Evolutionary conservation across 2,113 vertebrate genomes (phyloP).

Genomic region (Anhinga rufa): DNA sequence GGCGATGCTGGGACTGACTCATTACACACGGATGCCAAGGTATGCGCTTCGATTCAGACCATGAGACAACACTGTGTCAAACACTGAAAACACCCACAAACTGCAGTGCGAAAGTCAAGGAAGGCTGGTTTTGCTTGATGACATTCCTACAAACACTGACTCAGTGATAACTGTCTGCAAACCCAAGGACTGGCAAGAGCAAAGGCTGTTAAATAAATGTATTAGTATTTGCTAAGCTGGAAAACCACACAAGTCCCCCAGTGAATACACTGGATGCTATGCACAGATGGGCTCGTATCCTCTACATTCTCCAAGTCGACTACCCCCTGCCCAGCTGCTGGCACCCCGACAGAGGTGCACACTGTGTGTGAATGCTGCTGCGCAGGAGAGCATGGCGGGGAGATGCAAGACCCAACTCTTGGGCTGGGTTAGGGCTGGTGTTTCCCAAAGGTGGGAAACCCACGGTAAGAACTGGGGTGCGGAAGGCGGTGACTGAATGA

Average conservation of each 20-base stretch:
- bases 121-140: background rate
- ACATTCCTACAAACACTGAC: background rate
- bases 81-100: background rate
- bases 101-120: background rate
- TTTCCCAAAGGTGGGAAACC: background rate
- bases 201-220: background rate
- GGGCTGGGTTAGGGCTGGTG: background rate
- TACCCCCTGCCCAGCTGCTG: background rate
- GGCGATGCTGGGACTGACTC: slow-evolving; percentile 58
- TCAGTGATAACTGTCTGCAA: background rate
- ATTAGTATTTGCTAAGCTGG: background rate
- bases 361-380: rapidly evolving
- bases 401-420: background rate
- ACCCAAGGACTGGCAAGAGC: background rate
- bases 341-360: rapidly evolving
- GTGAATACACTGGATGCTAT: background rate
- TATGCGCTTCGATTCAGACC: background rate
- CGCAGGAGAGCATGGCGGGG: rapidly evolving
- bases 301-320: rapidly evolving
- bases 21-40: background rate
- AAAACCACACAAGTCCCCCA: background rate
- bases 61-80: background rate
- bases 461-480: background rate
- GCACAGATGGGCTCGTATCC: background rate
- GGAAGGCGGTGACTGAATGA: background rate